phyloP scores from a whole-genome alignment of 2,888 invertebrate genomes.

The Drosophila melanosoma region DNA sequence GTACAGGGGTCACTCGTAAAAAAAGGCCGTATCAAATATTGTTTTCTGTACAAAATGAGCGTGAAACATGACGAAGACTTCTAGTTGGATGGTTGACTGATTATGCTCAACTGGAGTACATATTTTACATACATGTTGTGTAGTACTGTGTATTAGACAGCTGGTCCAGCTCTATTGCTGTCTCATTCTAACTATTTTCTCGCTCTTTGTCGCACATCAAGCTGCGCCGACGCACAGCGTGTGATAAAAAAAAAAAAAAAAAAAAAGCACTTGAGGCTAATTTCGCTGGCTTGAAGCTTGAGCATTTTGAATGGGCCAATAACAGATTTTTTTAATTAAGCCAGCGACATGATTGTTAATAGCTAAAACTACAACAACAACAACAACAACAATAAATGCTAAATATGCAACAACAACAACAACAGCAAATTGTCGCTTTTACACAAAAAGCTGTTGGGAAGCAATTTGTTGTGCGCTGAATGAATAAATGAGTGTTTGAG shows the following conservation, averaged over 20 bases:
- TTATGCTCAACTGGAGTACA: constrained; percentile 24
- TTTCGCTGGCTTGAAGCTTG: constrained; percentile 57
- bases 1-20: constrained; percentile 66
- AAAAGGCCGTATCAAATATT: constrained; percentile 54
- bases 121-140: not conserved
- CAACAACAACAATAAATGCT: not conserved
- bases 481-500: constrained; percentile 44
- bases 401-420: constrained; percentile 1
- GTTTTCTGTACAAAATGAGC: constrained; percentile 47
- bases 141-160: constrained; percentile 49
- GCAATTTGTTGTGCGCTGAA: constrained; percentile 65
- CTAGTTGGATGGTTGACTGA: constrained; percentile 50
- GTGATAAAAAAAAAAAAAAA: constrained; percentile 44
- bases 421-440: constrained; percentile 44
- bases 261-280: constrained; percentile 71
- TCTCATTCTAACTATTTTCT: not conserved
- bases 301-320: constrained; percentile 42
- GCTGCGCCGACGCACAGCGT: constrained; percentile 73
- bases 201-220: constrained; percentile 11
- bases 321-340: constrained; percentile 69
- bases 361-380: constrained; percentile 27
- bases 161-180: constrained; percentile 39
- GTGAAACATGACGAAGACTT: constrained; percentile 36
- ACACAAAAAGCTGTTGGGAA: constrained; percentile 48
- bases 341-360: constrained; percentile 55